Evolutionary conservation across 1,140 invertebrate genomes (phyloP), one percentile per base, ranked within the genome.

Genomic region (Tetraneura akinire): DNA sequence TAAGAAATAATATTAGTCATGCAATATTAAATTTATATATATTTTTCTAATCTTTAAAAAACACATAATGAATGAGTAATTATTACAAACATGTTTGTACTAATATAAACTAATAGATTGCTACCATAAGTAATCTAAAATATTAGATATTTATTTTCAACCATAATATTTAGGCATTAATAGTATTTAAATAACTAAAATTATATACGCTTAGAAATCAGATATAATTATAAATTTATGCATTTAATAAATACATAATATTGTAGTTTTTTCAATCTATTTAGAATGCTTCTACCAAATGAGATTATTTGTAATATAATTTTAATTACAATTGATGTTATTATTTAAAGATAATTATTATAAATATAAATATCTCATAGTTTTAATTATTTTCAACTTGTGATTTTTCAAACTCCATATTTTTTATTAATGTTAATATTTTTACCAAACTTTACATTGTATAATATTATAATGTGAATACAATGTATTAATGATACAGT

Each of bases 391-490:
- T 76, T 57, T 42, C 13, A 76, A 76, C 23, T 74, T 76, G 73
- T 76, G 73, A 76, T 76, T 78, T 57, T 78, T 21, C 74, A 78
- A 57, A 78, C 74, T 23, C 2, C 32, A 45, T 78, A 78, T 78
- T 62, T 78, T 78, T 78, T 60, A 78, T 78, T 78, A 78, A 78
- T 62, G 53, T 78, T 60, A 78, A 62, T 78, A 23, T 78, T 78
- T 78, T 62, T 78, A 78, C 74, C 55, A 57, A 42, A 57, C 21
- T 23, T 29, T 29, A 29, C 16, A 45, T 78, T 78, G 14, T 29
- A 11, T 29, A 37, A 37, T 66, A 23, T 68, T 23, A 1, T 13
- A 26, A 71, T 49, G 23, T 49, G 47, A 71, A 51, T 51, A 49
- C 18, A 4, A 71, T 51, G 42, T 70, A 70, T 49, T 29, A 71